These are phyloP conservation scores for Listronotus oregonensis DNA, from an alignment of 1,140 invertebrate species.

Conservation along the genomic window DNA sequence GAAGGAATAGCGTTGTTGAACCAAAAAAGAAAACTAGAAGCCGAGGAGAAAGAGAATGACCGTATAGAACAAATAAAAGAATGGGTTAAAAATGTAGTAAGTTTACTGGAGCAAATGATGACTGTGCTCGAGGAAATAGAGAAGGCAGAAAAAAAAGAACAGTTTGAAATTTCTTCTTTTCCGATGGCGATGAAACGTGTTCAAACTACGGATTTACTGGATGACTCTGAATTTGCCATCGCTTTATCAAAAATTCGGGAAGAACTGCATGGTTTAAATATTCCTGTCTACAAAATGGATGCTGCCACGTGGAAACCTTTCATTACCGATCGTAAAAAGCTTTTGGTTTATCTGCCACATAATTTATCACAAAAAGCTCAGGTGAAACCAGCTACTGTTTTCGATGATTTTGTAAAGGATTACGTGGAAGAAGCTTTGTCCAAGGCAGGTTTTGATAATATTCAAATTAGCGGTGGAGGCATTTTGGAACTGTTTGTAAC, in stretches of 20 bases:
- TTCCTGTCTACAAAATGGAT: constrained; percentile 32
- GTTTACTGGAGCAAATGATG: constrained; percentile 21
- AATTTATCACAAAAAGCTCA: constrained; percentile 33
- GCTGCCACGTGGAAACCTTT: constrained; percentile 26
- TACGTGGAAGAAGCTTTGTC: constrained; percentile 54
- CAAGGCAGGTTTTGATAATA: constrained; percentile 52
- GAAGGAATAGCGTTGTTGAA: constrained; percentile 41
- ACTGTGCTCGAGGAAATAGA: constrained; percentile 18
- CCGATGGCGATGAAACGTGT: constrained; percentile 36
- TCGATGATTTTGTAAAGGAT: constrained; percentile 45
- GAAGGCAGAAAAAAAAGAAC: constrained; percentile 28
- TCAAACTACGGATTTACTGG: constrained; percentile 20
- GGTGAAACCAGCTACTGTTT: constrained; percentile 38
- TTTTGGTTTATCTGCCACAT: constrained; percentile 39
- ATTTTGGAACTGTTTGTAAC: constrained; percentile 52
- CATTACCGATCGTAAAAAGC: constrained; percentile 30
- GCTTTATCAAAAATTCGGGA: constrained; percentile 30
- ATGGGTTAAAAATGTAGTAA: constrained; percentile 27
- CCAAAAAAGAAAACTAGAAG: constrained; percentile 25
- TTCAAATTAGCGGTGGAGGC: constrained; percentile 44
- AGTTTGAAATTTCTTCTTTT: constrained; percentile 44
- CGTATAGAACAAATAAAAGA: constrained; percentile 37
- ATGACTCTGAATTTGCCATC: constrained; percentile 33
- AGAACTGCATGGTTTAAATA: constrained; percentile 24
- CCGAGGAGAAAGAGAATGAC: constrained; percentile 25